A percentile compares a stretch with the other conserved stretches of the same genome.
Evolutionary conservation across 2,113 vertebrate species (phyloP).

Genomic region (Carollia perspicillata): DNA sequence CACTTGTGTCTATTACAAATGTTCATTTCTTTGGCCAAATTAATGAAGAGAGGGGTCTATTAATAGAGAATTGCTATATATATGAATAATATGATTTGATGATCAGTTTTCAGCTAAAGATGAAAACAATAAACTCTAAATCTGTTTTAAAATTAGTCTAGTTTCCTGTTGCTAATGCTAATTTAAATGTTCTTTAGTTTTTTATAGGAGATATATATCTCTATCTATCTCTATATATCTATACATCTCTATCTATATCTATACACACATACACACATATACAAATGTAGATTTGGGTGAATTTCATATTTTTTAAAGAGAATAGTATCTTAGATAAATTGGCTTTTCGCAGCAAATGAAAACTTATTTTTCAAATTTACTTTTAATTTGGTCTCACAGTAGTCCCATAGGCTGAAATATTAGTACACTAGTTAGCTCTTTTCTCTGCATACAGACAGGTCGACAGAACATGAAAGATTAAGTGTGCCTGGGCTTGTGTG

Average conservation of each 20-base stretch:
- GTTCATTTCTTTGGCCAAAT: not conserved
- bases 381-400: slow-evolving; percentile 30
- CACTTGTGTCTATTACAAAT: not conserved
- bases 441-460: slow-evolving; percentile 9
- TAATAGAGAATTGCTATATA: not conserved
- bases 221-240: too few relatives aligned
- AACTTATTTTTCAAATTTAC: slow-evolving; percentile 4
- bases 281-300: not conserved
- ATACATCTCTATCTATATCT: too few relatives aligned
- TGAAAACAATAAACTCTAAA: not conserved
- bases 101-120: not conserved
- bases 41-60: not conserved
- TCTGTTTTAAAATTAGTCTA: not conserved
- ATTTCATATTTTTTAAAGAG: not conserved
- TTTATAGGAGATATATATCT: too few relatives aligned
- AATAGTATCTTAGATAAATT: not conserved
- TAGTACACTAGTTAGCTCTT: slow-evolving; percentile 18
- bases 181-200: not conserved
- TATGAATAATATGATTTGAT: not conserved
- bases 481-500: not conserved
- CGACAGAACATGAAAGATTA: not conserved
- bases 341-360: not conserved
- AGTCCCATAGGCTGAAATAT: not conserved
- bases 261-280: not conserved
- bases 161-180: not conserved